phyloP scores from a whole-genome alignment of 1,140 invertebrate genomes.

The Yoshiicerus persimilis region DNA sequence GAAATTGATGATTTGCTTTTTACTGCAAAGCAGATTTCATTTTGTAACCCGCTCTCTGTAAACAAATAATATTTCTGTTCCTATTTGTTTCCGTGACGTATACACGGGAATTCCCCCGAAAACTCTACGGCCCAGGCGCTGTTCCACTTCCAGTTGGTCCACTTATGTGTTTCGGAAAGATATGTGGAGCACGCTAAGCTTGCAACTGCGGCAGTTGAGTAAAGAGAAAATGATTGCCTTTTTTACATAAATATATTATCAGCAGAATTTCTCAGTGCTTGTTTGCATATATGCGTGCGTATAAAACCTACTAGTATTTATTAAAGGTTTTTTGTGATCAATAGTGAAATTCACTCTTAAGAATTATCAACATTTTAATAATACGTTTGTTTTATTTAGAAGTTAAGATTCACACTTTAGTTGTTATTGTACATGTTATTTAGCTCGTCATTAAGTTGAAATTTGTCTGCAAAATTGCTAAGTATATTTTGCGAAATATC shows the following conservation, averaged over 20 bases:
- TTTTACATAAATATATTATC: too few relatives aligned
- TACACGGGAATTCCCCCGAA: neutral
- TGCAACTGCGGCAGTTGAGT: too few relatives aligned
- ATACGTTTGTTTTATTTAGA: neutral
- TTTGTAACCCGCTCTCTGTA: neutral
- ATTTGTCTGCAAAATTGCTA: neutral
- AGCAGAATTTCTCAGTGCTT: too few relatives aligned
- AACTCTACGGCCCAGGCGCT: neutral
- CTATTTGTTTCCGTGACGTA: neutral
- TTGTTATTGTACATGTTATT: neutral
- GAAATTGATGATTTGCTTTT: too few relatives aligned
- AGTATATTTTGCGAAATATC: slow-evolving; percentile 53
- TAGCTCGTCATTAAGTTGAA: neutral
- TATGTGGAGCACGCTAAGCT: too few relatives aligned
- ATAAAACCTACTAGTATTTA: too few relatives aligned
- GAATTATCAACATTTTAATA: too few relatives aligned
- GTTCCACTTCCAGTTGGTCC: neutral
- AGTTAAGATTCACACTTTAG: neutral
- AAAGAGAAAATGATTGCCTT: too few relatives aligned
- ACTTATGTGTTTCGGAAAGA: neutral
- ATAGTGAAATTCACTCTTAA: too few relatives aligned
- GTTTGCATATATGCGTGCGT: too few relatives aligned
- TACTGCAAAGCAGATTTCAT: neutral
- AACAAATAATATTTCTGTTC: neutral
- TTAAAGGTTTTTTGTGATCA: too few relatives aligned